Percentiles rank a stretch among this genome's conserved stretches.
Conservation (phyloP, 1,140 invertebrate species). For the Teleopsis dalmanni region DNA sequence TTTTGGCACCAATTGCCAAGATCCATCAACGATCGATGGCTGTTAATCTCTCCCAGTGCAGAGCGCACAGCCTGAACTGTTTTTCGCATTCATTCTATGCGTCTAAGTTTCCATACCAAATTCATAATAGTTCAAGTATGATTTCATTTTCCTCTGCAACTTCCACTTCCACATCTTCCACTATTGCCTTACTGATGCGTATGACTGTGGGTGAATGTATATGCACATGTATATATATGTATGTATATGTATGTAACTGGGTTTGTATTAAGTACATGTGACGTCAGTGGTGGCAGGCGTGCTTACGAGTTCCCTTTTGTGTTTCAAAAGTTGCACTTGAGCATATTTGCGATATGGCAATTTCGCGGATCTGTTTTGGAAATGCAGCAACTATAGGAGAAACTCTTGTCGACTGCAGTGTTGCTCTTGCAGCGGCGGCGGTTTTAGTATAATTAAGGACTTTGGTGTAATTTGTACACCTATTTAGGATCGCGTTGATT, state of each 20-base stretch:
- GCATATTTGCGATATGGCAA: not conserved
- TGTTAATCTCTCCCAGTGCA: constrained; percentile 4
- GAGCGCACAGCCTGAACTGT: constrained; percentile 2
- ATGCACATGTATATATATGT: not conserved
- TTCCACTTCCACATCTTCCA: constrained; percentile 8
- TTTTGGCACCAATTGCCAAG: not conserved
- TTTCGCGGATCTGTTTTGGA: too few species aligned
- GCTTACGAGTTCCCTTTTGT: not conserved
- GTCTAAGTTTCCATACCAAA: constrained; percentile 42
- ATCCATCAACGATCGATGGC: constrained; percentile 7
- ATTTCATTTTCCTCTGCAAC: constrained; percentile 17
- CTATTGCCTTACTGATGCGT: not conserved
- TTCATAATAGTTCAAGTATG: constrained; percentile 39
- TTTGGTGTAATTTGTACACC: constrained; percentile 45
- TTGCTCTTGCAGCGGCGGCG: constrained; percentile 21
- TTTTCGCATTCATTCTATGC: too few species aligned
- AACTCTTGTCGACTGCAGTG: too few species aligned
- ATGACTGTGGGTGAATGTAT: not conserved
- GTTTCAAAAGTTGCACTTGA: not conserved
- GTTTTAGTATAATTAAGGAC: constrained; percentile 45
- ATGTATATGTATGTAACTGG: not conserved
- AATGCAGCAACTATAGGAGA: too few species aligned
- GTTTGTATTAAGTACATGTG: constrained; percentile 2
- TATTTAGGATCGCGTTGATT: constrained; percentile 46
- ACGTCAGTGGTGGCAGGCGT: too few species aligned